A percentile compares a stretch with the other conserved stretches of the same genome.
Evolutionary conservation across 2,888 invertebrate genomes (phyloP).

Genomic region (Calameuta filiformis): DNA sequence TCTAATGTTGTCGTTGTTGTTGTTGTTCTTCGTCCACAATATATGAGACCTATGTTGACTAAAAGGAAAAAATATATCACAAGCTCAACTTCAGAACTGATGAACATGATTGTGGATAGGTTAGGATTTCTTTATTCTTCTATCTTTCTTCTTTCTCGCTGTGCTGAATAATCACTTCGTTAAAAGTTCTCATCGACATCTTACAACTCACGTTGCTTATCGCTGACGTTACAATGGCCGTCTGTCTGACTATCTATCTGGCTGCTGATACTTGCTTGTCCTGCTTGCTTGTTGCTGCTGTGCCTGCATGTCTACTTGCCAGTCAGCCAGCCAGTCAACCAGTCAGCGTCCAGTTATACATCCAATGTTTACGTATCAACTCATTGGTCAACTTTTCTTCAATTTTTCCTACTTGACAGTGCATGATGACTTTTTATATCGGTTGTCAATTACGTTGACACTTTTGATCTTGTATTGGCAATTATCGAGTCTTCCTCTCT

Average conservation of each 20-base stretch:
- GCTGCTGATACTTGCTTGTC: neutral
- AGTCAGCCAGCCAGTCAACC: slow-evolving; percentile 53
- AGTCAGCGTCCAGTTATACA: neutral
- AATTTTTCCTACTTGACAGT: neutral
- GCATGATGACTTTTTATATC: slow-evolving; percentile 39
- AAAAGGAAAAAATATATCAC: neutral
- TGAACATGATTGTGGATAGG: neutral
- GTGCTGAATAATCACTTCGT: neutral
- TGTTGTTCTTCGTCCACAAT: neutral
- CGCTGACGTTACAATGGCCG: neutral
- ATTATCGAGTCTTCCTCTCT: neutral
- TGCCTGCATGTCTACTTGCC: slow-evolving; percentile 55
- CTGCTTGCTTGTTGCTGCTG: neutral
- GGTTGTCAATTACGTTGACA: neutral
- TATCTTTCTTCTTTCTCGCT: neutral
- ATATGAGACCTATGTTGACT: neutral
- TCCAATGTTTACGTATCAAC: neutral
- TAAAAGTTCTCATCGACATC: neutral
- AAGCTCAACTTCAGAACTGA: neutral
- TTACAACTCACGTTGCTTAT: neutral
- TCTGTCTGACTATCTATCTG: neutral
- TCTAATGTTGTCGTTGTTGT: neutral
- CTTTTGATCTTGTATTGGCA: neutral
- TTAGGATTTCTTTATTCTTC: neutral
- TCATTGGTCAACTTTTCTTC: slow-evolving; percentile 14